phyloP scores from a whole-genome alignment of 2,888 invertebrate species.

The Mamestra brassicae region DNA sequence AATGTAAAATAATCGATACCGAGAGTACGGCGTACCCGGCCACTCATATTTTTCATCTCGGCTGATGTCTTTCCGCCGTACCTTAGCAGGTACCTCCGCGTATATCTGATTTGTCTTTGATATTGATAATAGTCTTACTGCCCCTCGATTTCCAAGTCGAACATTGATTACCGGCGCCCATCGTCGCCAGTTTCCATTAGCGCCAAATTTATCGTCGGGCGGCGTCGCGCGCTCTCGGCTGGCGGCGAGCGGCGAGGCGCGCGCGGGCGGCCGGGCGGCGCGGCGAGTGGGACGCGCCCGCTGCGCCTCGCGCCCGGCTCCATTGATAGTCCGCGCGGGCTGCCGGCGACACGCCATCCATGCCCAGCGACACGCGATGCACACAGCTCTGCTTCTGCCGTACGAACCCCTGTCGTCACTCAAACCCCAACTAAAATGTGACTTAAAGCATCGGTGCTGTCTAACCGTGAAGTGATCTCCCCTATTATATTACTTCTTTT shows the following conservation, averaged over 20 bases:
- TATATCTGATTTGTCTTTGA: constrained; percentile 61
- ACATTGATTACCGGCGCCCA: constrained; percentile 89
- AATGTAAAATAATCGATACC: constrained; percentile 67
- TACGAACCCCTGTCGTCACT: constrained; percentile 73
- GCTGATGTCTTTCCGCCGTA: constrained; percentile 41
- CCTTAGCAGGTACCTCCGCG: constrained; percentile 43
- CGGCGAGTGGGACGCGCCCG: constrained; percentile 73
- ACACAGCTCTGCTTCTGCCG: constrained; percentile 72
- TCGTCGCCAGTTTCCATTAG: constrained; percentile 86
- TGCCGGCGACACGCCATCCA: constrained; percentile 83
- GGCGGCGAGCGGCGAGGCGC: constrained; percentile 47
- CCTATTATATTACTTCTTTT: constrained; percentile 54
- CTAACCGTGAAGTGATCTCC: constrained; percentile 70
- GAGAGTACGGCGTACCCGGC: constrained; percentile 45
- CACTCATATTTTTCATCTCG: constrained; percentile 51
- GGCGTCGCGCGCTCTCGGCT: constrained; percentile 81
- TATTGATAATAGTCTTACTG: constrained; percentile 77
- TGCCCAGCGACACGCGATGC: constrained; percentile 80
- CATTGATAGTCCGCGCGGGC: constrained; percentile 88
- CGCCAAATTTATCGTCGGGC: constrained; percentile 90
- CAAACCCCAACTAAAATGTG: constrained; percentile 80
- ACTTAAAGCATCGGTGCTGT: constrained; percentile 70
- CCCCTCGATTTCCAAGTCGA: constrained; percentile 84
- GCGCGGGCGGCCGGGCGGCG: constrained; percentile 42
- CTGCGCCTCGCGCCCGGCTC: constrained; percentile 73